These are phyloP conservation scores for Galeruca laticollis DNA, from an alignment of 2,888 invertebrate species.

Conservation along the genomic window DNA sequence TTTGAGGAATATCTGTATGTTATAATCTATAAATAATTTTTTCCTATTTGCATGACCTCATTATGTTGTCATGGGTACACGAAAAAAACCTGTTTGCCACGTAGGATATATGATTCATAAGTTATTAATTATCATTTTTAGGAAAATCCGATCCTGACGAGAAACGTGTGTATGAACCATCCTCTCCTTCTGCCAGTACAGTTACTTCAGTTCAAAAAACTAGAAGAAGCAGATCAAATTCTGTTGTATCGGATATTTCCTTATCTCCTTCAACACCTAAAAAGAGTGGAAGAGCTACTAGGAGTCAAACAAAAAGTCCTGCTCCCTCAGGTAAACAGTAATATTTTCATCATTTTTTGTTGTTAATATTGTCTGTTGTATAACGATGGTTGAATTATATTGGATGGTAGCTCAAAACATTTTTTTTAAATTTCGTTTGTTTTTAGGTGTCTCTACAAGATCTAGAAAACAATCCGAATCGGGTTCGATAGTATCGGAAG, in stretches of 20 bases:
- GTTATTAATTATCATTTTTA: slow-evolving; percentile 36
- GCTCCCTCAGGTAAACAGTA: slow-evolving; percentile 33
- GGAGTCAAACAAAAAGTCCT: slow-evolving; percentile 39
- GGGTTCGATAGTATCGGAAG: slow-evolving; percentile 46
- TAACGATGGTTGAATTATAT: too few species aligned
- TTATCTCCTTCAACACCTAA: slow-evolving; percentile 36
- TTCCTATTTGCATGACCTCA: too few species aligned
- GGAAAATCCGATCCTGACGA: slow-evolving; percentile 61
- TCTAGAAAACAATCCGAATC: slow-evolving; percentile 48
- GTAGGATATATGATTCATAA: too few species aligned
- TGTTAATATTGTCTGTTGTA: too few species aligned
- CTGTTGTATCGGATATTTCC: slow-evolving; percentile 47
- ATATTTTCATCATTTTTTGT: not conserved
- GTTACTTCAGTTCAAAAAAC: slow-evolving; percentile 38
- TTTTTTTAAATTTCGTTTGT: not conserved
- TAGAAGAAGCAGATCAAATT: slow-evolving; percentile 49
- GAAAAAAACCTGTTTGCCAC: too few species aligned
- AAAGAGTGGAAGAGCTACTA: slow-evolving; percentile 22
- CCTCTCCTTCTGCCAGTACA: slow-evolving; percentile 52
- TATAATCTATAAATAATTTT: too few species aligned
- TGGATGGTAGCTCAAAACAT: too few species aligned
- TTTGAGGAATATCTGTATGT: too few species aligned
- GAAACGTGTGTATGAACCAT: slow-evolving; percentile 52
- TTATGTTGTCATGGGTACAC: too few species aligned
- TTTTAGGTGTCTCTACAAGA: slow-evolving; percentile 47